Conservation (phyloP, 2,797 vertebrate species). For the Bovichtus variegatus region DNA sequence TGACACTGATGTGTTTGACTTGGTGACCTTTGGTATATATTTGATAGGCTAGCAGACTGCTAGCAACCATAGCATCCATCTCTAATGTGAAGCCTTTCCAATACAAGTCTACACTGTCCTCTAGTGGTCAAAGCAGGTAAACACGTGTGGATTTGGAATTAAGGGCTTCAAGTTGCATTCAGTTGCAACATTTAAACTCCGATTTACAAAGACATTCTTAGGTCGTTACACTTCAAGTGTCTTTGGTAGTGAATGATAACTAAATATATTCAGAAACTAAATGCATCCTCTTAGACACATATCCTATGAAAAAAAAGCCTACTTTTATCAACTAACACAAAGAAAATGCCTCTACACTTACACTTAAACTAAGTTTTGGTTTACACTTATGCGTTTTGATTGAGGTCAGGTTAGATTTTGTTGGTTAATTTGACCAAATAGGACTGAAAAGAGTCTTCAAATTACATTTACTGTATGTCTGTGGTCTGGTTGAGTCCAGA, state of each 20-base stretch:
- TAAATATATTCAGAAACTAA: not conserved
- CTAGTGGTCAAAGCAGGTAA: slow-evolving; percentile 34
- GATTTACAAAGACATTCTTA: no score
- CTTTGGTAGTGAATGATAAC: not conserved
- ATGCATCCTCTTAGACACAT: no score
- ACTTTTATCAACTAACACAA: not conserved
- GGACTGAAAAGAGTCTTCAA: no score
- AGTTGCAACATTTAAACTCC: slow-evolving; percentile 2
- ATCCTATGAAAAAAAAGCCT: not conserved
- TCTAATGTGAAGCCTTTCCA: not conserved
- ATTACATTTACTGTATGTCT: no score
- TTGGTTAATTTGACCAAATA: no score
- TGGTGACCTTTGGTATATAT: slow-evolving; percentile 41
- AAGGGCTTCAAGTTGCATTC: slow-evolving; percentile 33
- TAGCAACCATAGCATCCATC: not conserved
- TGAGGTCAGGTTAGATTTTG: not conserved
- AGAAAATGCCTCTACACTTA: not conserved
- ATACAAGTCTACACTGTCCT: slow-evolving; percentile 10
- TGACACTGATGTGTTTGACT: slow-evolving; percentile 35
- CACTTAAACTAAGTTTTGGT: not conserved
- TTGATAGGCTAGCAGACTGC: slow-evolving; percentile 12
- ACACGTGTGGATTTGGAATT: not conserved
- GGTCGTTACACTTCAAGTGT: not conserved
- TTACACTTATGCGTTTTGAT: no score
- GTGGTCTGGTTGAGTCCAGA: no score